Evolutionary conservation across 2,797 vertebrate species (phyloP).

Genomic region (Acestrorhynchus altus): DNA sequence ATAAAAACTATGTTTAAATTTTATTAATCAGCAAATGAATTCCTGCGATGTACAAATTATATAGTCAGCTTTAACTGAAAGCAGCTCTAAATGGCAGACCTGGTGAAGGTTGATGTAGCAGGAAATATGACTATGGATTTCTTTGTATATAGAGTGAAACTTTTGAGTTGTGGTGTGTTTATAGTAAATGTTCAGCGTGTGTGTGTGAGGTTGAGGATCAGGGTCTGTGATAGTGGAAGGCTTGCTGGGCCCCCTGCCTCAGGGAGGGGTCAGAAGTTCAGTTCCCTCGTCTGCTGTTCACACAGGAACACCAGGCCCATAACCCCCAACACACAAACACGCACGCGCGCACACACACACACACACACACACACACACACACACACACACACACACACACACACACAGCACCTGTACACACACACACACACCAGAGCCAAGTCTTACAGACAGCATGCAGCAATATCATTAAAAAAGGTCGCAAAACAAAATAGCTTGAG

Average conservation of each 20-base stretch:
- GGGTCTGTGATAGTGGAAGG: constrained; percentile 72
- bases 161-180: constrained; percentile 37
- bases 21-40: no score
- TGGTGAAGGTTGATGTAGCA: no score
- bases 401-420: constrained; percentile 37
- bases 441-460: constrained; percentile 17
- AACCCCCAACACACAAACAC: constrained; percentile 26
- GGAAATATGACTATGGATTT: neutral
- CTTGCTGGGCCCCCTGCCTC: constrained; percentile 68
- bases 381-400: constrained; percentile 10
- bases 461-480: constrained; percentile 37
- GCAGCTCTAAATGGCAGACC: no score
- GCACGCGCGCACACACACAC: constrained; percentile 32
- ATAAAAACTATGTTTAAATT: no score
- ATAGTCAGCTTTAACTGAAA: no score
- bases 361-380: constrained; percentile 35
- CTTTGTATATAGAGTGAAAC: constrained; percentile 12
- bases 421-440: constrained; percentile 41
- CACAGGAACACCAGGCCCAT: constrained; percentile 69
- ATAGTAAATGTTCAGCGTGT: constrained; percentile 12
- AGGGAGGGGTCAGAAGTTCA: constrained; percentile 81
- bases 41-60: no score
- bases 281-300: constrained; percentile 73
- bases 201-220: constrained; percentile 59
- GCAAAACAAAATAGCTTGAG: constrained; percentile 19